Evolutionary conservation across 2,797 vertebrate genomes (phyloP), one percentile per base, ranked within the genome.

Genomic region (Artibeus lituratus): DNA sequence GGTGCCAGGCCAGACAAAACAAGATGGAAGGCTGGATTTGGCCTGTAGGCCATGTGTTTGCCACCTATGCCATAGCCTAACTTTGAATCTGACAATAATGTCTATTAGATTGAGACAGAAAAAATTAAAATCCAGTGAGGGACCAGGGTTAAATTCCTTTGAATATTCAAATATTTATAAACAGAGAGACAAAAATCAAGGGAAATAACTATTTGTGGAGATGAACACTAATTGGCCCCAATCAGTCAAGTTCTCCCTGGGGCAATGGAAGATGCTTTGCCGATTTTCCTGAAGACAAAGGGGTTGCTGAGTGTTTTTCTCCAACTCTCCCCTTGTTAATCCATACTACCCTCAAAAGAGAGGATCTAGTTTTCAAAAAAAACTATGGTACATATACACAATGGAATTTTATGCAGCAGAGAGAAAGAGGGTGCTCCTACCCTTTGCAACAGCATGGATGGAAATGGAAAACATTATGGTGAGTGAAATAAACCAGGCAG

Each of bases 131-230:
- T 53, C 5, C 51, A 92, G 15, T 44, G 37, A 86, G 10, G 22
- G 21, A 59, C n/a, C 22, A 91, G 72, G 51, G 8, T 44, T 84
- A 86, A 96, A 51, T 39, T 21, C 21, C 67, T 90, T 62, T 95
- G 72, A 90, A 53, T 18, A 94, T 77, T 47, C 29, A 16, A 76
- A 84, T 49, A 69, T 72, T 91, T 5, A 10, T 91, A 93, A 89
- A 49, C 2, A 91, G 94, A 81, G 1, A 96, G 16, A 96, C 37
- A 73, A 1, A 74, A 24, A 76, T 96, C 21, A 96, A 94, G 85
- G 55, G 44, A 90, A 92, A 90, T 88, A 81, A 93, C 65, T 80
- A 65, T 15, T 92, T 1, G 21, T 14, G 19, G 69, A 96, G 22
- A 55, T 76, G 78, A 96, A 22, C 85, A 35, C 49, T 93, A 42